These are phyloP conservation scores for Pelodytes ibericus DNA, from an alignment of 2,797 vertebrate species.

Conservation along the genomic window DNA sequence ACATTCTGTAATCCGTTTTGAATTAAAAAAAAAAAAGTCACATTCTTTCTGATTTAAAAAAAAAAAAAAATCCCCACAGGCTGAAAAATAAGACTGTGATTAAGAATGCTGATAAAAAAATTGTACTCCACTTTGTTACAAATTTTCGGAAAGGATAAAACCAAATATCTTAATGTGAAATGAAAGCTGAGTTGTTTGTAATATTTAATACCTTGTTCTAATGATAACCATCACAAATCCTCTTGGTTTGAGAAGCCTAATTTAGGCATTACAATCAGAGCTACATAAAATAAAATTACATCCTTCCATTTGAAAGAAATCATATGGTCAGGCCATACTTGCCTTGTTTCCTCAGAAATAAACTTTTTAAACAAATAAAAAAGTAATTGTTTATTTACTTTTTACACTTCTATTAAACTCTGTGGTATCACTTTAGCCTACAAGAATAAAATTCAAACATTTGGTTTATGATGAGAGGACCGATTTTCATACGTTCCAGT, in stretches of 20 bases:
- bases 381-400: background rate
- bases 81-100: background rate
- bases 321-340: slow-evolving; percentile 75
- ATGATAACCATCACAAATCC: slow-evolving; percentile 74
- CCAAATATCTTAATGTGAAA: slow-evolving; percentile 13
- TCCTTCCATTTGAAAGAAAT: slow-evolving; percentile 86
- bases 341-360: slow-evolving; percentile 66
- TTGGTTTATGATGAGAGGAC: background rate
- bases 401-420: background rate
- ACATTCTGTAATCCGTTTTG: slow-evolving; percentile 39
- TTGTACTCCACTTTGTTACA: background rate
- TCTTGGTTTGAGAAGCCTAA: slow-evolving; percentile 78
- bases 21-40: slow-evolving; percentile 31
- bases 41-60: slow-evolving; percentile 29
- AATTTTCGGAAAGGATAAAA: slow-evolving; percentile 23
- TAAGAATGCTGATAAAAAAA: background rate
- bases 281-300: slow-evolving; percentile 82
- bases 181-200: slow-evolving; percentile 74
- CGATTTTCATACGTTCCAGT: background rate
- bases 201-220: slow-evolving; percentile 76
- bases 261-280: slow-evolving; percentile 83
- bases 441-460: background rate
- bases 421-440: background rate
- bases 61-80: slow-evolving; percentile 4
- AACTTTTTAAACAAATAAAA: slow-evolving; percentile 9